Base-by-base conservation (phyloP, 2,888 invertebrate genomes). In the Hesperia comma region DNA sequence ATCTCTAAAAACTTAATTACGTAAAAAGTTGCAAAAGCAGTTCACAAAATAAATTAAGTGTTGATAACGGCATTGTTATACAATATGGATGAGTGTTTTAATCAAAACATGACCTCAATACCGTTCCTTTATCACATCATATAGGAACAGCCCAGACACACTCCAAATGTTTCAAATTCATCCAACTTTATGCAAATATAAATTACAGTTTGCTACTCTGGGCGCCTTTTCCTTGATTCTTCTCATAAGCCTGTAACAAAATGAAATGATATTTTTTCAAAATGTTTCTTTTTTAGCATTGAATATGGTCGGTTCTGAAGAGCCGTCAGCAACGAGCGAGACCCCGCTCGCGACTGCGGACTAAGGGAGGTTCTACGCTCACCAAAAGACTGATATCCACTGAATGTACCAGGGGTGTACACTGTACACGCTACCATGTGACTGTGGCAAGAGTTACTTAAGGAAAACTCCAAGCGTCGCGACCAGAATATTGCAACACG, bases 161-260 rank as follows among this genome's bases (percentile, higher is more conserved):
- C 43, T 74, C 71, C 73, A 70, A 73, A 61, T 15, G 32, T 17
- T 53, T 61, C n/a, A 3, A 51, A 40, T 61, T 19, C n/a, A 21
- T 12, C 15, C 32, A 17, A n/a, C 3, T 54, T 17, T 19, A 21
- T 12, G 19, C 43, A 17, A 46, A 7, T 15, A 19, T 49, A 8
- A 61, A 7, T 63, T 56, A 63, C 46, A 21, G 33, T 26, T 63
- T 63, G 43, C 40, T 63, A 21, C 15, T 40, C 7, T 40, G 56
- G 15, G 46, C 46, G 33, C 12, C n/a, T 15, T 49, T 57, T 37
- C 26, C 56, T 19, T 63, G 56, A 69, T 83, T 86, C 67, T 76
- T 80, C 69, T 86, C 85, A 72, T 88, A 92, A 5, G 87, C 86
- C 91, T 92, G 84, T 56, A 85, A 83, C 40, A 71, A 67, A 73